Base-by-base conservation (phyloP, 2,797 vertebrate species). In the Fistularia tabacaria region DNA sequence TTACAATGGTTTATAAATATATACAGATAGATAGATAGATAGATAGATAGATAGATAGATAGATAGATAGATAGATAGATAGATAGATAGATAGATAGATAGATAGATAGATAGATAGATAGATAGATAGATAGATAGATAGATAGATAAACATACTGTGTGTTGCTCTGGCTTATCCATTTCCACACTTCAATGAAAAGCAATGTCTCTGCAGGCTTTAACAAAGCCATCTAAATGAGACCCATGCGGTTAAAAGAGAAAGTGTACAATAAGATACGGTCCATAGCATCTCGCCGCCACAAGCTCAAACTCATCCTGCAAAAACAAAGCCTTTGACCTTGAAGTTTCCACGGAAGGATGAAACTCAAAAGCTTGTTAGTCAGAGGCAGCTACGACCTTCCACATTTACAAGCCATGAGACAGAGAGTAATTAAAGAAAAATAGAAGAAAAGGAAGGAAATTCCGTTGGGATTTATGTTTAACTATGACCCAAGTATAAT, bases 201-300 rank as follows among this genome's bases (percentile, higher is more conserved):
- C n/a, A 49, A 54, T 14, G 57, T 15, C 54, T 58, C 54, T 58
- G 49, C 47, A 51, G 62, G 67, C 58, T 66, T 62, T 46, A 63
- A 64, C 36, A 50, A 63, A 69, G 59, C 44, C 41, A 60, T 63
- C 62, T 57, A 56, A 60, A 77, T 69, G 62, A 75, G 52, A 64
- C 50, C 51, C 70, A 54, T 61, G 54, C 59, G 56, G 64, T 41
- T 64, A 65, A 69, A 36, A 61, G 37, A 46, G 37, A 56, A 53
- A 67, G 12, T 36, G 37, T 39, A 53, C 55, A 76, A 64, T 57
- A 55, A 55, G 54, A 72, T 61, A 51, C 7, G 47, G 61, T 58
- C 60, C 36, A 47, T 43, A 61, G 66, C 74, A 53, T 54, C 54
- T 69, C 59, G 43, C 46, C 57, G 59, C 39, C 59, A 60, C 59